A percentile compares a stretch with the other conserved stretches of the same genome.
These are phyloP conservation scores for Callipepla squamata DNA, from an alignment of 2,113 vertebrate genomes.

Conservation along the genomic window DNA sequence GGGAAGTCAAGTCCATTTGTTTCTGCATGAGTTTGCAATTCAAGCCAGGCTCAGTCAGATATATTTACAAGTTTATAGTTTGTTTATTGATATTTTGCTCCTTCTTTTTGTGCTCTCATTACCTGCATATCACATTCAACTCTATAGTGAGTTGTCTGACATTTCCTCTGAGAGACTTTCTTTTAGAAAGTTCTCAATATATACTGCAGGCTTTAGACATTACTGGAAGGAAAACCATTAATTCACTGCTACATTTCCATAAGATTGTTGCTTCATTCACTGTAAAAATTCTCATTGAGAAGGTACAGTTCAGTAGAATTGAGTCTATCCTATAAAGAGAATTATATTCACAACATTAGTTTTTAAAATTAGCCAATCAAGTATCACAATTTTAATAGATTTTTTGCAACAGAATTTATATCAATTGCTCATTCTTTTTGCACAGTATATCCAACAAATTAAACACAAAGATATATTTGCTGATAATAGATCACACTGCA, in stretches of 20 bases:
- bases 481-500: slow-evolving; percentile 44
- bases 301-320: neutral
- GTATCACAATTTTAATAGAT: neutral
- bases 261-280: neutral
- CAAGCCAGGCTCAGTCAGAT: neutral
- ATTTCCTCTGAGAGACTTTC: neutral
- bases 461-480: slow-evolving; percentile 32
- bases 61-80: neutral
- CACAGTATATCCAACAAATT: slow-evolving; percentile 29
- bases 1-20: neutral
- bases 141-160: neutral
- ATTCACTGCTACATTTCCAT: neutral
- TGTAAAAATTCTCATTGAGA: neutral
- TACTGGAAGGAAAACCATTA: neutral
- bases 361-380: neutral
- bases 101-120: neutral
- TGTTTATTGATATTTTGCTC: neutral
- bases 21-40: neutral
- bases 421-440: neutral
- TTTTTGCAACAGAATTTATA: neutral
- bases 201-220: neutral
- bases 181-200: neutral
- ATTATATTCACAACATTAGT: neutral
- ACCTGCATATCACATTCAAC: neutral
- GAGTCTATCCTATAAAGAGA: neutral